These are phyloP conservation scores for Percina caprodes DNA, from an alignment of 2,113 vertebrate species.

Conservation along the genomic window DNA sequence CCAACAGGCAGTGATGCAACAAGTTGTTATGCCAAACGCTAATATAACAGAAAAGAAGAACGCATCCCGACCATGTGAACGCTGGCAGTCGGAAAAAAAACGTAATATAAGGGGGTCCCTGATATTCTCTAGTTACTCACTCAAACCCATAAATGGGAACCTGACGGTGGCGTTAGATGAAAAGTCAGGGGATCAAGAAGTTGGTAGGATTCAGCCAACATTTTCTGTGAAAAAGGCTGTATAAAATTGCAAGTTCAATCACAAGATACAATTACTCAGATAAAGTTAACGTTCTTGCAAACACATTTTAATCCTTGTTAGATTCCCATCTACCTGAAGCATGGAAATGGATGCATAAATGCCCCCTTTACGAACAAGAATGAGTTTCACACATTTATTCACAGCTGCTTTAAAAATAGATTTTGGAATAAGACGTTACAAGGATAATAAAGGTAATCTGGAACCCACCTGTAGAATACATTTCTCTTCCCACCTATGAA, in stretches of 20 bases:
- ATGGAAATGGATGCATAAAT: slow-evolving; percentile 49
- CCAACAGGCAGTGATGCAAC: no score
- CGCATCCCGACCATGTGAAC: no score
- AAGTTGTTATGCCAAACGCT: no score
- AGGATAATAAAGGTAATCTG: slow-evolving; percentile 61
- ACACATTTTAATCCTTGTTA: slow-evolving; percentile 40
- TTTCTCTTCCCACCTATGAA: slow-evolving; percentile 32
- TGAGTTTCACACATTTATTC: slow-evolving; percentile 45
- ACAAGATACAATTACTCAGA: slow-evolving; percentile 2
- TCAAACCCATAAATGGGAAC: neutral
- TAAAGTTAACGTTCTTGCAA: slow-evolving; percentile 30
- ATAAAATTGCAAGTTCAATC: neutral
- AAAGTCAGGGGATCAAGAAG: neutral
- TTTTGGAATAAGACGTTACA: slow-evolving; percentile 52
- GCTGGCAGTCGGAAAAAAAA: no score
- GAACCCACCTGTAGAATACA: slow-evolving; percentile 25
- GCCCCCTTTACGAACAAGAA: slow-evolving; percentile 25
- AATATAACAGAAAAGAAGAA: no score
- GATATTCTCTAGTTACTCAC: no score
- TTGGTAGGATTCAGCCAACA: neutral
- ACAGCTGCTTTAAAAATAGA: slow-evolving; percentile 41
- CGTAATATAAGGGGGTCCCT: no score
- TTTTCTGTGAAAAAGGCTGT: neutral
- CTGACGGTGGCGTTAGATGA: no score
- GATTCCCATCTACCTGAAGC: slow-evolving; percentile 49